Conservation (phyloP, 2,888 invertebrate genomes). For the Mycalesis mineus region DNA sequence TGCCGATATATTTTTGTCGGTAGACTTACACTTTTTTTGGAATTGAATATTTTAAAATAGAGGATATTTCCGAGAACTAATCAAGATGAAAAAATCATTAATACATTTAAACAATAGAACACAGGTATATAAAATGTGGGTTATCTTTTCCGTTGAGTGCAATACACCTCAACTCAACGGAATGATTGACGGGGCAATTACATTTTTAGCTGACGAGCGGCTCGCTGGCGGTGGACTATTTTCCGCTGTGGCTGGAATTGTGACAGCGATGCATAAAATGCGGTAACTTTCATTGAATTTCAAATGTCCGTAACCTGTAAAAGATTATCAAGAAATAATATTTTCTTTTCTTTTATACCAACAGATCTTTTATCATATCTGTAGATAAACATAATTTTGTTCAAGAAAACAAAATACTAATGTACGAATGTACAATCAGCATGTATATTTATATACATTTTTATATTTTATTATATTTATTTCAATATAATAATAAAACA, state of each 20-base stretch:
- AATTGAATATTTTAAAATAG: too few relatives aligned
- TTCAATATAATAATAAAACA: too few relatives aligned
- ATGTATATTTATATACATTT: too few relatives aligned
- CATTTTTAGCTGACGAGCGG: conserved; percentile 17
- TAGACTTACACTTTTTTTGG: too few relatives aligned
- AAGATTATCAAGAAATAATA: neutral
- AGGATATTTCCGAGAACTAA: too few relatives aligned
- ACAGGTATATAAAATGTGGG: neutral
- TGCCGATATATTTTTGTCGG: too few relatives aligned
- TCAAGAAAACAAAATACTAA: too few relatives aligned
- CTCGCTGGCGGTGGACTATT: conserved; percentile 7
- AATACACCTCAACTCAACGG: conserved; percentile 9
- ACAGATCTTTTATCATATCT: too few relatives aligned
- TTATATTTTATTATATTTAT: too few relatives aligned
- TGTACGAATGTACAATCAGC: too few relatives aligned
- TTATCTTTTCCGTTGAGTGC: conserved; percentile 1
- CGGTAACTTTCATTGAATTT: neutral
- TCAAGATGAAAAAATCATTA: neutral
- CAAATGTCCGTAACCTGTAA: neutral
- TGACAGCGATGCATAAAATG: neutral
- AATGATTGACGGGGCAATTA: conserved; percentile 22
- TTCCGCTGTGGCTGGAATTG: neutral
- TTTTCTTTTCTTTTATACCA: neutral
- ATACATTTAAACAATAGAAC: neutral
- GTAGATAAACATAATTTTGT: too few relatives aligned